Conservation (phyloP, 2,888 invertebrate species). For the Schizotus pectinicornis region DNA sequence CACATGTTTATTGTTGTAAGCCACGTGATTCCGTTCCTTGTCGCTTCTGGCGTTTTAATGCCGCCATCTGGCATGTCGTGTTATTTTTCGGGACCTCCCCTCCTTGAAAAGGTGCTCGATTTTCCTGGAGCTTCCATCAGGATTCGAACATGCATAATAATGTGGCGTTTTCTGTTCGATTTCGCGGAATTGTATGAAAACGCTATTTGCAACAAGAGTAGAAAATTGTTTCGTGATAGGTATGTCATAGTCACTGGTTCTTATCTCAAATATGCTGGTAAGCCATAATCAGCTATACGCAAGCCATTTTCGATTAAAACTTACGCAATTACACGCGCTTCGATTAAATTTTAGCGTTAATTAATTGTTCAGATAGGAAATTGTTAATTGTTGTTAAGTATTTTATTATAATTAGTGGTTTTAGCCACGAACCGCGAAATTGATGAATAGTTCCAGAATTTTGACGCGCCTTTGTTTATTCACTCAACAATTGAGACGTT, state of each 20-base stretch:
- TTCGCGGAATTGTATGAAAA: constrained; percentile 9
- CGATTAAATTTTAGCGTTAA: constrained; percentile 18
- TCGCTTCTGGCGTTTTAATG: constrained; percentile 26
- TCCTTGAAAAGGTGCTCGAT: constrained; percentile 23
- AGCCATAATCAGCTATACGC: constrained; percentile 4
- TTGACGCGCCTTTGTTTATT: constrained; percentile 7
- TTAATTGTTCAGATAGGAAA: constrained; percentile 17
- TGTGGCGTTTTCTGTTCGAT: constrained; percentile 14
- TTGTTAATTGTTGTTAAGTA: constrained; percentile 15
- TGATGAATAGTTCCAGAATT: too few relatives aligned
- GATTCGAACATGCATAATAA: constrained; percentile 26
- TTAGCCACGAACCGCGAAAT: not conserved
- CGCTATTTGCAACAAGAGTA: constrained; percentile 12
- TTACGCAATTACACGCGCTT: constrained; percentile 15
- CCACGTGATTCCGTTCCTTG: constrained; percentile 28
- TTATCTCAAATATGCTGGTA: constrained; percentile 20
- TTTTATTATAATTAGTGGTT: constrained; percentile 9
- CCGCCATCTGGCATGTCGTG: constrained; percentile 26
- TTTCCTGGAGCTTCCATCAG: constrained; percentile 25
- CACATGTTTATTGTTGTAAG: constrained; percentile 30
- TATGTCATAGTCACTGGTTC: constrained; percentile 9
- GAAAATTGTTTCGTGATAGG: constrained; percentile 24
- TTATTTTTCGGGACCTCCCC: constrained; percentile 17
- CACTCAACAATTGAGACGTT: constrained; percentile 14
- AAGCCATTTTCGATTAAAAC: constrained; percentile 16